Percentiles rank a stretch among this genome's conserved stretches.
These are phyloP conservation scores for Coronaproctus castanopsis DNA, from an alignment of 2,888 invertebrate species.

Conservation along the genomic window DNA sequence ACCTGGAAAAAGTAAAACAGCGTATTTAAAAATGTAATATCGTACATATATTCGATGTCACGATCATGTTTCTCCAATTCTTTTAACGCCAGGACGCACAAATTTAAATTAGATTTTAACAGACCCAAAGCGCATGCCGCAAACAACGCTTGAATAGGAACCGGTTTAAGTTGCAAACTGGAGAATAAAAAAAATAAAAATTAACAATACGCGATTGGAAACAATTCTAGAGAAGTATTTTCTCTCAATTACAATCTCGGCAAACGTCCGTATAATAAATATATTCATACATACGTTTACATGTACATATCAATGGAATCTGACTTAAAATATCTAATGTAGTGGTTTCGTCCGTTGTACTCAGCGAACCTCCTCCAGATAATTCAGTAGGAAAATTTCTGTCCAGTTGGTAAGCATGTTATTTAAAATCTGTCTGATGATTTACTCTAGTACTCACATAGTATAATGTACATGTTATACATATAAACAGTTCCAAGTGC, in stretches of 20 bases:
- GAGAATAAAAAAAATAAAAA: neutral
- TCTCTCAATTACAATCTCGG: neutral
- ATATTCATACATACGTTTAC: too few relatives aligned
- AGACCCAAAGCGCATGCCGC: conserved; percentile 62
- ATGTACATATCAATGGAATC: too few relatives aligned
- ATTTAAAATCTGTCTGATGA: too few relatives aligned
- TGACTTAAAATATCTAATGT: too few relatives aligned
- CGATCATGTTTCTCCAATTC: conserved; percentile 45
- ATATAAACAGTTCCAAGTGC: too few relatives aligned
- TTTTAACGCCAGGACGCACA: conserved; percentile 47
- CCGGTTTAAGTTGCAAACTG: conserved; percentile 8
- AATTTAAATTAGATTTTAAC: conserved; percentile 46
- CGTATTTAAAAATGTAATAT: conserved; percentile 43
- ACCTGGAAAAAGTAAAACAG: conserved; percentile 37
- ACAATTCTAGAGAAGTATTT: neutral
- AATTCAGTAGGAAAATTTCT: too few relatives aligned
- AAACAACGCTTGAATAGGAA: conserved; percentile 42
- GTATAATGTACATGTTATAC: too few relatives aligned
- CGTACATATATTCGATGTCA: conserved; percentile 36
- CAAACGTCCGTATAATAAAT: too few relatives aligned
- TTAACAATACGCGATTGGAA: neutral
- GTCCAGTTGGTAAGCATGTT: too few relatives aligned
- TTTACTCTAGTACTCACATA: too few relatives aligned
- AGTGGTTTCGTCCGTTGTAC: too few relatives aligned
- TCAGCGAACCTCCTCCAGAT: too few relatives aligned